Conservation (phyloP, 2,113 vertebrate species). For the Aptenodytes forsteri region DNA sequence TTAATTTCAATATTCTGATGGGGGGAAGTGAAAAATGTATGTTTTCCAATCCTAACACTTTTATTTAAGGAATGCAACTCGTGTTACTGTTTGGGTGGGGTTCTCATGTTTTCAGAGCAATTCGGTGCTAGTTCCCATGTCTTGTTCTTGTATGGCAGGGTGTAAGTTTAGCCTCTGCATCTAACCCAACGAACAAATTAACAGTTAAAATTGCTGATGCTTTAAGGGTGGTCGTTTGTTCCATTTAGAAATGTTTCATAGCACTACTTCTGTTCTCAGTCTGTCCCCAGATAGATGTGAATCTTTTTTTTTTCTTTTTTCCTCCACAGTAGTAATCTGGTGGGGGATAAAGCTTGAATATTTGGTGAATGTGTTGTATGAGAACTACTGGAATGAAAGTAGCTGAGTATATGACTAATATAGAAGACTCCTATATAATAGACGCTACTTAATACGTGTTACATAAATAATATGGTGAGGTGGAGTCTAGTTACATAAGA, state of each 20-base stretch:
- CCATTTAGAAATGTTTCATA: neutral
- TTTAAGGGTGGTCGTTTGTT: neutral
- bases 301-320: neutral
- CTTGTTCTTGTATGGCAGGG: neutral
- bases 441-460: neutral
- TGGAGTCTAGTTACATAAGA: conserved; percentile 45
- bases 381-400: neutral
- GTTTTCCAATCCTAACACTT: neutral
- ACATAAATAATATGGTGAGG: conserved; percentile 6
- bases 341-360: neutral
- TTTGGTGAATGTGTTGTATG: neutral
- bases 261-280: neutral
- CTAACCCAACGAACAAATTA: neutral
- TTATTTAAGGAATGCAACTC: neutral
- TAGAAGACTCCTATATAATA: neutral
- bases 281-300: neutral
- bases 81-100: neutral
- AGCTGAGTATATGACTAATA: neutral
- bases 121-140: neutral
- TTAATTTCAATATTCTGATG: neutral
- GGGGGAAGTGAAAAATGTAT: neutral
- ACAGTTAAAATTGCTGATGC: neutral
- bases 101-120: neutral
- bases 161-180: neutral
- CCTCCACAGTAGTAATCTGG: neutral